Conservation (phyloP, 2,797 vertebrate species). For the Pseudochirops corinnae region DNA sequence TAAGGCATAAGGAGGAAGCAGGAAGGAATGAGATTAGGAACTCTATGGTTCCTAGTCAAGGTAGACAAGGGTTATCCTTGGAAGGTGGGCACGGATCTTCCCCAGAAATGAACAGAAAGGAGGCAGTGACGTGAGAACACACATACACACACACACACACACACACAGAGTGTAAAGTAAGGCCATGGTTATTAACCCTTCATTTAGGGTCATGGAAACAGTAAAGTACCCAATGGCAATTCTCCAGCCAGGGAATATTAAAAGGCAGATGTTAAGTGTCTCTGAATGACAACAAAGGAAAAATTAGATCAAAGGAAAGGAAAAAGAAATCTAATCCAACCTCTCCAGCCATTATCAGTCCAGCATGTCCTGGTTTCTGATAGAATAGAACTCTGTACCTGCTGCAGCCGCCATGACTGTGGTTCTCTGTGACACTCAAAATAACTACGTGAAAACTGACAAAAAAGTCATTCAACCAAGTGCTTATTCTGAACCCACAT, state of each 20-base stretch:
- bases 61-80: neutral
- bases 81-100: neutral
- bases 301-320: slow-evolving; percentile 49
- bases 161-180: neutral
- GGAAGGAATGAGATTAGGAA: neutral
- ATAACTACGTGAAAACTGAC: neutral
- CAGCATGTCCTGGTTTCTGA: slow-evolving; percentile 23
- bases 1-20: neutral
- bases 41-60: neutral
- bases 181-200: neutral
- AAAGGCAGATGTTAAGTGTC: neutral
- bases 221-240: neutral
- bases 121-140: neutral
- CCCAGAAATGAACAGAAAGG: neutral
- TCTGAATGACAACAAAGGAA: neutral
- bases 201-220: neutral
- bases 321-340: slow-evolving; percentile 55
- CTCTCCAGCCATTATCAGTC: neutral
- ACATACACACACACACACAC: too few species aligned
- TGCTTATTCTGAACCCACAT: neutral
- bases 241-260: neutral
- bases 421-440: neutral
- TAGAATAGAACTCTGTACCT: neutral
- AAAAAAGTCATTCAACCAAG: neutral
- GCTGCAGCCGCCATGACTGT: neutral